Evolutionary conservation across 2,113 vertebrate genomes (phyloP).

Genomic region (Shinisaurus crocodilurus): DNA sequence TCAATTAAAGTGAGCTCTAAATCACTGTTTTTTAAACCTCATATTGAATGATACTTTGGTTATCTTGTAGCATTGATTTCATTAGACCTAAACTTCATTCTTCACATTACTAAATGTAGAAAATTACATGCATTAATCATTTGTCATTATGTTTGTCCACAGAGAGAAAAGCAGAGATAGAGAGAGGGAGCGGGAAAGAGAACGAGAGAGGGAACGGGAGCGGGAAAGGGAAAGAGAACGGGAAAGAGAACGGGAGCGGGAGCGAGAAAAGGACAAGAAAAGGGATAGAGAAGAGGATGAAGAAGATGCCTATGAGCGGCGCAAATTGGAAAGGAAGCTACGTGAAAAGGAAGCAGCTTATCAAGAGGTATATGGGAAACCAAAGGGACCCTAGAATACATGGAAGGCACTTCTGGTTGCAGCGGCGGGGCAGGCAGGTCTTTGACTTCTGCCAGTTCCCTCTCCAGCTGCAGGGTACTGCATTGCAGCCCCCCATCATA

Average conservation of each 20-base stretch:
- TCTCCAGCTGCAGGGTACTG: neutral
- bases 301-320: constrained; percentile 93
- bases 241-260: constrained; percentile 88
- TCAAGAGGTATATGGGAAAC: constrained; percentile 86
- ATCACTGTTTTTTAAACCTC: neutral
- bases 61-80: neutral
- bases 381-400: no score
- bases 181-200: constrained; percentile 82
- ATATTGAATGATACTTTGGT: neutral
- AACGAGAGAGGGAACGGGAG: constrained; percentile 85
- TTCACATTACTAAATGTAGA: neutral
- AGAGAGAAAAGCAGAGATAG: constrained; percentile 87
- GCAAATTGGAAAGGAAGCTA: constrained; percentile 94
- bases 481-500: neutral
- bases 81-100: neutral
- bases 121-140: constrained; percentile 9
- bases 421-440: fast-evolving
- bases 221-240: constrained; percentile 82
- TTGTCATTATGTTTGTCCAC: neutral
- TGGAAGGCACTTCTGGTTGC: neutral
- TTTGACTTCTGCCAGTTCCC: fast-evolving
- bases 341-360: constrained; percentile 98
- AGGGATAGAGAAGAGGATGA: constrained; percentile 95
- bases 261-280: constrained; percentile 94
- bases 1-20: neutral